These are phyloP conservation scores for Diadophis punctatus DNA, from an alignment of 2,113 vertebrate genomes.

Conservation along the genomic window DNA sequence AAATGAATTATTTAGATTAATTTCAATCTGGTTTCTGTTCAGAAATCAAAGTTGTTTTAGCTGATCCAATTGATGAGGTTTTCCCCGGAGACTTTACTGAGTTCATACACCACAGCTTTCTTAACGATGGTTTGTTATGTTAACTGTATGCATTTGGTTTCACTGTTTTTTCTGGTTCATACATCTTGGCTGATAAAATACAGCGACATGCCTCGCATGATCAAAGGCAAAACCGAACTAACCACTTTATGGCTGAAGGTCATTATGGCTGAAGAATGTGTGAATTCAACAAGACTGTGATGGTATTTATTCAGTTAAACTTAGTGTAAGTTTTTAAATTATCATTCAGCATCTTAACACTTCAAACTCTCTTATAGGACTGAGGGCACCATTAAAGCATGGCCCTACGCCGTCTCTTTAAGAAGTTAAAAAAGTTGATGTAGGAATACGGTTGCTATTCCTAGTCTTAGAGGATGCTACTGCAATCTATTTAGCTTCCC, in stretches of 20 bases:
- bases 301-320: not conserved
- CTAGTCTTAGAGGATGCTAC: too few species aligned
- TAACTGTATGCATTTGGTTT: not conserved
- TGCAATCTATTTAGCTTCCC: not conserved
- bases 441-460: not conserved
- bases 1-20: not conserved
- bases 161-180: not conserved
- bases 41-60: not conserved
- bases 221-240: not conserved
- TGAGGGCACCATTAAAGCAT: not conserved
- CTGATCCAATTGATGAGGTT: not conserved
- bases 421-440: not conserved
- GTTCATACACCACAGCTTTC: not conserved
- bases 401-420: not conserved
- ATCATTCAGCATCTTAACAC: not conserved
- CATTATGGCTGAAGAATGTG: not conserved
- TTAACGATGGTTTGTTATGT: not conserved
- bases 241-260: not conserved
- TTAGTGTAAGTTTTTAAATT: not conserved
- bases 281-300: not conserved
- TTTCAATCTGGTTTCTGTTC: not conserved
- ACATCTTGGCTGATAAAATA: not conserved
- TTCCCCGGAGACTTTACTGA: not conserved
- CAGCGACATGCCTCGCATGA: not conserved
- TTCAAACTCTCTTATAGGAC: not conserved